Evolutionary conservation across 2,113 vertebrate genomes (phyloP).

Genomic region (Saguinus imperator): DNA sequence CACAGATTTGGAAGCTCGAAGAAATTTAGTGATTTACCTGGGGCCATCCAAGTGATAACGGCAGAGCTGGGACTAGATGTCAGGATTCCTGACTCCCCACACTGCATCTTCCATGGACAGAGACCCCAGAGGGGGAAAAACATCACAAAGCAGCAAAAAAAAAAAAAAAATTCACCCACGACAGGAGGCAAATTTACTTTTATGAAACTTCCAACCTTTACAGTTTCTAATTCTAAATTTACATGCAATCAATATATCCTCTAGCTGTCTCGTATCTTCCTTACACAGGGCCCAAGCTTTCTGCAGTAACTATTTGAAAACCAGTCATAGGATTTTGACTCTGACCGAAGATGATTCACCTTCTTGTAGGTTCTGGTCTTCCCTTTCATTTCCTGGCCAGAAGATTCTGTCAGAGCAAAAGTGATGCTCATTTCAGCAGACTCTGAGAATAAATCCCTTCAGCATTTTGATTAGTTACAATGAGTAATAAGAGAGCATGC

Average conservation of each 20-base stretch:
- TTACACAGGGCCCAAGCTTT: background rate
- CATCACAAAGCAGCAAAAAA: background rate
- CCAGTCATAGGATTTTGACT: background rate
- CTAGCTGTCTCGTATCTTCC: background rate
- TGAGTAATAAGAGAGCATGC: background rate
- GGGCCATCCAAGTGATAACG: background rate
- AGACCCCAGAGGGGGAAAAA: background rate
- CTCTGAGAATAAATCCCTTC: slow-evolving; percentile 31
- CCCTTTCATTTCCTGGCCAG: slow-evolving; percentile 50
- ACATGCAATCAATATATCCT: background rate
- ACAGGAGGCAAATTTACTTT: background rate
- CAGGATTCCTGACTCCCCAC: background rate
- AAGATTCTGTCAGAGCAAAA: slow-evolving; percentile 55
- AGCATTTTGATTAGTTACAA: slow-evolving; percentile 59
- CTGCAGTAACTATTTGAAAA: slow-evolving; percentile 9
- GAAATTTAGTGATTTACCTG: background rate
- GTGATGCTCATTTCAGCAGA: slow-evolving; percentile 31
- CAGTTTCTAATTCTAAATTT: background rate
- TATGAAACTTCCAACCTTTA: background rate
- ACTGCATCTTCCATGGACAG: background rate
- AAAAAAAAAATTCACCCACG: background rate
- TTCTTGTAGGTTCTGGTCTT: background rate
- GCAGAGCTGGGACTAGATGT: background rate
- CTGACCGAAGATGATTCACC: background rate
- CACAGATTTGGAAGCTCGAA: background rate